Base-by-base conservation (phyloP, 1,140 invertebrate genomes). In the Centruroides vittatus region DNA sequence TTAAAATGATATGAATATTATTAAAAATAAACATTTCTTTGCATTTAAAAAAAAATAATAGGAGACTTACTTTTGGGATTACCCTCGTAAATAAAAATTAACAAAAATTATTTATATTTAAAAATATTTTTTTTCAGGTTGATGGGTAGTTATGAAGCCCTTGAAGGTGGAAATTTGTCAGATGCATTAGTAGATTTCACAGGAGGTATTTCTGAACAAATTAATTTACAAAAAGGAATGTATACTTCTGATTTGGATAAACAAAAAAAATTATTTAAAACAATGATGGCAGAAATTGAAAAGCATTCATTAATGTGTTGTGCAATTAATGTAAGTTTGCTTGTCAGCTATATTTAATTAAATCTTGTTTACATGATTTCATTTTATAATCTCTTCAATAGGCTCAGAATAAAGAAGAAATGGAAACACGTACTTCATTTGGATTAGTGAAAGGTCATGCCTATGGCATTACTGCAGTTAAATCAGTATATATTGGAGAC, bases 121-220 rank as follows among this genome's bases (percentile, higher is more conserved):
- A 10, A 11, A 54, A n/a, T 11, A 12, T 11, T 57, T 23, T 23
- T 51, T 61, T 57, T 53, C 56, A 80, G 77, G 62, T 64, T 82
- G 35, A 77, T 79, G 71, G 80, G 81, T 4, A 78, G 73, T 55
- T 82, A 82, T 70, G 80, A 81, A 69, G 76, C 75, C 35, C 67
- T 82, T 34, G 78, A 81, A 66, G 80, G 80, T 6, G 81, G 81
- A 5, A 80, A 80, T 56, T 66, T 82, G 47, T 74, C 74, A 41
- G 81, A 83, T 68, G 81, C 80, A 5, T 70, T 82, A n/a, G 79
- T 81, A 62, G 81, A 83, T 68, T 79, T 82, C 57, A 81, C 80
- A 23, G 79, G 79, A 46, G 81, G 81, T 53, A 78, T 82, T 10
- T 75, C 79, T 8, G 80, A 80, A 65, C 67, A 68, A 10, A 53